Evolutionary conservation across 1,140 invertebrate species (phyloP).

Genomic region (Diorhabda carinulata): DNA sequence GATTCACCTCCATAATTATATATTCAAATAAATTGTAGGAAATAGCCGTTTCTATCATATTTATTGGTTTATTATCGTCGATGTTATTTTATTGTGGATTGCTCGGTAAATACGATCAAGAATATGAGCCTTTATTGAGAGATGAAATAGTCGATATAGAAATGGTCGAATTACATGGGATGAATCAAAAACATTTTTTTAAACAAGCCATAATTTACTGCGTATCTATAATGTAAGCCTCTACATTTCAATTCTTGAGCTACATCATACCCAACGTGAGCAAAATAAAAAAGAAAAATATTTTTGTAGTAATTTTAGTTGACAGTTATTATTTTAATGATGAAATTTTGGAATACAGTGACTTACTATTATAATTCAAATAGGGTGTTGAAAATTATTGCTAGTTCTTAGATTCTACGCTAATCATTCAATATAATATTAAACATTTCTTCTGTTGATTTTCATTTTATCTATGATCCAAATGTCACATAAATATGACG

Average conservation of each 20-base stretch:
- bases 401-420: too few relatives aligned
- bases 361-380: too few relatives aligned
- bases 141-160: neutral
- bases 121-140: slow-evolving; percentile 31
- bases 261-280: too few relatives aligned
- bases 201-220: slow-evolving; percentile 54
- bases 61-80: slow-evolving; percentile 50
- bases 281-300: too few relatives aligned
- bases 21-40: slow-evolving; percentile 47
- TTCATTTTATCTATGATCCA: too few relatives aligned
- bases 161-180: neutral
- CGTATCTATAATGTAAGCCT: slow-evolving; percentile 55
- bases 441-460: too few relatives aligned
- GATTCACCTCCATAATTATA: neutral
- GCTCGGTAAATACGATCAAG: slow-evolving; percentile 26
- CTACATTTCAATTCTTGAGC: neutral
- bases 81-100: slow-evolving; percentile 49
- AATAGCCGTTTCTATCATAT: slow-evolving; percentile 53
- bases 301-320: too few relatives aligned
- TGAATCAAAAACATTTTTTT: slow-evolving; percentile 47
- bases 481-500: too few relatives aligned
- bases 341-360: too few relatives aligned
- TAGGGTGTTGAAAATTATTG: too few relatives aligned
- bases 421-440: too few relatives aligned
- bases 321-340: too few relatives aligned